Base-by-base conservation (phyloP, 2,888 invertebrate genomes). In the Lasioglossum pauxillum region DNA sequence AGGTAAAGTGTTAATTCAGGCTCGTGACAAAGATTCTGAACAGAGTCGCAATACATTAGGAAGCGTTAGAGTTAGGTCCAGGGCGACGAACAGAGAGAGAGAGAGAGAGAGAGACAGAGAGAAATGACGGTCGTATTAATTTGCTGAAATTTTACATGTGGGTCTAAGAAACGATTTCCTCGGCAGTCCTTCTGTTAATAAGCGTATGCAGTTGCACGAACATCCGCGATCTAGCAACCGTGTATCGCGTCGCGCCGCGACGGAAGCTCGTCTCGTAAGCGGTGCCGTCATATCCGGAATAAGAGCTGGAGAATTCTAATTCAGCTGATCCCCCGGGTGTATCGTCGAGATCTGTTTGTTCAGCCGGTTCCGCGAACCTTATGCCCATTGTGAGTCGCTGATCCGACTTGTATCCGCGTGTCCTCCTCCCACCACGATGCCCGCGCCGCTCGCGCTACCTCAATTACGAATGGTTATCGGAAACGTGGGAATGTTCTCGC, bases 251-350 rank as follows among this genome's bases (percentile, higher is more conserved):
- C 72, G 57, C 27, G 53, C 71, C 64, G 69, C 69, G 49, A 67
- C 86, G 86, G 84, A 90, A 89, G 81, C 46, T 57, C 69, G 82
- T 82, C 89, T 78, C 72, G 82, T 87, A 89, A 85, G 88, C 85
- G 86, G 87, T 90, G 89, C 90, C 89, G 90, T 87, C 86, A 91
- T 88, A 92, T 93, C 93, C 93, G 93, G 92, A 92, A 92, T 86
- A 88, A 87, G 87, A 90, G 90, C 88, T 88, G 87, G 87, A 84
- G 91, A 89, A 90, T 89, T 89, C 83, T 80, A 82, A 89, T 90
- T 88, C 82, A 77, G n/a, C 27, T 72, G 78, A 76, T 80, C 41
- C 73, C 73, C 78, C 49, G 23, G 71, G 72, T 38, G 31, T 85
- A 80, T 69, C 82, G 79, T 71, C 76, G 82, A 88, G 79, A 88